These are phyloP conservation scores for Brienomyrus longianalis DNA, from an alignment of 2,113 vertebrate species.

Conservation along the genomic window DNA sequence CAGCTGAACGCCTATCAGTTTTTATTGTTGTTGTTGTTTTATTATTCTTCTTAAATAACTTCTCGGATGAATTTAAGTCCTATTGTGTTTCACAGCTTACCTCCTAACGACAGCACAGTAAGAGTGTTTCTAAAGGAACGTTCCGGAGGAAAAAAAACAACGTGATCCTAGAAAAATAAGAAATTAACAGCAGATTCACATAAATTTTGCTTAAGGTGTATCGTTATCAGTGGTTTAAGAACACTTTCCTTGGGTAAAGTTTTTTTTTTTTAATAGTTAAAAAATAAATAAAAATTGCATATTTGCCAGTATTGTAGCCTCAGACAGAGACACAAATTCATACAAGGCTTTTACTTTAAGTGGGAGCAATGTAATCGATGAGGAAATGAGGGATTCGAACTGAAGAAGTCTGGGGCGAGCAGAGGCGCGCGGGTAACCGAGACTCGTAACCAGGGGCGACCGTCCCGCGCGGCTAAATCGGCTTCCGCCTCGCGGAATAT, in stretches of 20 bases:
- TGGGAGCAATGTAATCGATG: constrained; percentile 58
- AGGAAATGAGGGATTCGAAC: constrained; percentile 34
- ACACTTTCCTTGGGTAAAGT: constrained; percentile 68
- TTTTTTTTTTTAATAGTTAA: constrained; percentile 52
- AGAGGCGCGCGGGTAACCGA: constrained; percentile 3
- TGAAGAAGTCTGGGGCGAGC: constrained; percentile 33
- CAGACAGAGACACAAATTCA: constrained; percentile 77
- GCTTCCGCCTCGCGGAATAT: background rate
- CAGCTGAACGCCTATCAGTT: constrained; percentile 69
- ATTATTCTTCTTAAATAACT: constrained; percentile 35
- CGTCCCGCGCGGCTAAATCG: background rate
- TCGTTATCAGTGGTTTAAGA: constrained; percentile 82
- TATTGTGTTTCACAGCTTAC: constrained; percentile 79
- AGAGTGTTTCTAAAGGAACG: constrained; percentile 51
- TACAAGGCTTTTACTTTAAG: constrained; percentile 73
- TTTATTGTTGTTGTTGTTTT: constrained; percentile 39
- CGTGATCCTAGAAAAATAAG: constrained; percentile 31
- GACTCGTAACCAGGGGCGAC: background rate
- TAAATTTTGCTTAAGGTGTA: constrained; percentile 49
- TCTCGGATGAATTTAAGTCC: constrained; percentile 64
- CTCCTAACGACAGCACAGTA: constrained; percentile 65
- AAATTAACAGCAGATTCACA: constrained; percentile 55
- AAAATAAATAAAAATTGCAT: constrained; percentile 88
- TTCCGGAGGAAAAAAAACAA: constrained; percentile 18
- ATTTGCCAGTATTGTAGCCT: constrained; percentile 86